Evolutionary conservation across 2,888 invertebrate species (phyloP), one percentile per base, ranked within the genome.

Genomic region (Steinernema scapterisci): DNA sequence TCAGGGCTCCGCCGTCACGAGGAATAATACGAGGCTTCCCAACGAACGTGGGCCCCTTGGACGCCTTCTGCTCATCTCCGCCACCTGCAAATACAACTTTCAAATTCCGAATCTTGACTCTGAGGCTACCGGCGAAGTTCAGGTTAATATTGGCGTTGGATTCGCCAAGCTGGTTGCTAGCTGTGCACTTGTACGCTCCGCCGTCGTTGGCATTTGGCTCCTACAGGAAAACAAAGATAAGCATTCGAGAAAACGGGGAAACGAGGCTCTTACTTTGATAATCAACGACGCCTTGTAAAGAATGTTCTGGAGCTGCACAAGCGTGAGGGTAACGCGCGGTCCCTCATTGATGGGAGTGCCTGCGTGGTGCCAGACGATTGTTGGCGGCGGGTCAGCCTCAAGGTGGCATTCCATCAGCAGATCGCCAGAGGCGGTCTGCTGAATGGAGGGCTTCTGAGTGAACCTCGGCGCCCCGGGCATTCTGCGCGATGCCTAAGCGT

Each of bases 71-170:
- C 25, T 79, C 74, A 23, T 75, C 48, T 54, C 77, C 93, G 56
- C 83, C 84, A 27, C 82, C 81, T 77, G 21, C 51, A 71, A 73
- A 21, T 38, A 38, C 3, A 38, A 9, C 3, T 9, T 38, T 9
- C 3, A 38, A 38, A 6, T 38, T 38, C 9, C 9, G 38, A 9
- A 38, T 38, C 9, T 38, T 38, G 38, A 38, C 5, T 3, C 9
- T 38, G 38, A 38, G 38, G 38, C 3, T 63, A 80, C 95, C 95
- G 93, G 95, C 95, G 91, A 97, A 95, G 91, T 99, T 99, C 88
- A 99, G 93, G 88, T 97, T 95, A 91, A 99, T 97, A 91, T 97
- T 99, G 87, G 99, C 99, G 91, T 99, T 99, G 91, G 96, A 96
- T 91, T 99, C 97, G 90, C 99, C 99, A 90, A 93, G 93, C 89